These are phyloP conservation scores for Ginglymostoma cirratum DNA, from an alignment of 2,113 vertebrate genomes.

Conservation along the genomic window DNA sequence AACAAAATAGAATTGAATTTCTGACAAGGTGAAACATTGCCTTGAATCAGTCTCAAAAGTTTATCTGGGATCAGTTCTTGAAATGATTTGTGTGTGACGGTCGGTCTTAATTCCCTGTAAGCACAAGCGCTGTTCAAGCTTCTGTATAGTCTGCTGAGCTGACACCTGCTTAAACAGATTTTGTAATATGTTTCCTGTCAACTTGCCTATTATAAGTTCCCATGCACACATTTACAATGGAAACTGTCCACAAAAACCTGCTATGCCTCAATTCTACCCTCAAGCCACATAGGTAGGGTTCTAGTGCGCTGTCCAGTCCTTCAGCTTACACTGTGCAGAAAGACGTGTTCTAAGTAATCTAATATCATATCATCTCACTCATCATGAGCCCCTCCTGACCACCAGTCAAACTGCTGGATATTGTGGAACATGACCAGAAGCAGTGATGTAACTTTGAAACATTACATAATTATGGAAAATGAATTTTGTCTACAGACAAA, in stretches of 20 bases:
- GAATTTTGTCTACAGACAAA: background rate
- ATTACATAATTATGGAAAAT: background rate
- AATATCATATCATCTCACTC: too few species aligned
- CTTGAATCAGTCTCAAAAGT: background rate
- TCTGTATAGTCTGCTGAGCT: background rate
- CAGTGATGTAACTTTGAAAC: background rate
- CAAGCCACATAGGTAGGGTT: background rate
- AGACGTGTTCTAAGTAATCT: background rate
- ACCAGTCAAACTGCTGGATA: background rate
- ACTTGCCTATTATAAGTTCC: background rate
- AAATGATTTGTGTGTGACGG: background rate
- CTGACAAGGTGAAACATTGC: background rate
- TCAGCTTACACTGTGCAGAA: background rate
- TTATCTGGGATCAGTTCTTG: background rate
- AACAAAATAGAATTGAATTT: background rate
- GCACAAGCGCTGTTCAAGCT: background rate
- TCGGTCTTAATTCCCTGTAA: background rate
- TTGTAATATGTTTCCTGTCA: background rate
- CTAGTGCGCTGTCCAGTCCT: background rate
- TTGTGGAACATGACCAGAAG: background rate
- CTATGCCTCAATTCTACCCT: background rate
- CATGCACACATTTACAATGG: background rate
- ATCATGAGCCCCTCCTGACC: background rate
- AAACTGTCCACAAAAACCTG: background rate
- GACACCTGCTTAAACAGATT: background rate